phyloP scores from a whole-genome alignment of 2,888 invertebrate species.

The Perizoma affinitatum region DNA sequence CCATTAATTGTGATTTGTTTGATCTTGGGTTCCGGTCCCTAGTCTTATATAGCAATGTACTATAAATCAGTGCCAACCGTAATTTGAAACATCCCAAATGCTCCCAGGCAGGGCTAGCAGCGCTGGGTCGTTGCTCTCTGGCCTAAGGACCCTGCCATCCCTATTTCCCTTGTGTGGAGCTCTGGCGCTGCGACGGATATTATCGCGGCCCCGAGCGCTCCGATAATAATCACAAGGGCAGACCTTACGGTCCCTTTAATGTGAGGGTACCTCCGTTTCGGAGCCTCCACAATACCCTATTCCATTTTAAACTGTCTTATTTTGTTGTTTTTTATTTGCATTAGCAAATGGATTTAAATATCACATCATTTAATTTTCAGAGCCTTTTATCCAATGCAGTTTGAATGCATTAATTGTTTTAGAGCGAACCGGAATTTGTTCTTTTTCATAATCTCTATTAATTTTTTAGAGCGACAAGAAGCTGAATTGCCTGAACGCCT shows the following conservation, averaged over 20 bases:
- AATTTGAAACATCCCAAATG: slow-evolving; percentile 55
- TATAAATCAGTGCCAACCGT: slow-evolving; percentile 59
- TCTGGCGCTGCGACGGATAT: slow-evolving; percentile 53
- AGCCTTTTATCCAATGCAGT: slow-evolving; percentile 18
- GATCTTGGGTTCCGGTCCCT: slow-evolving; percentile 35
- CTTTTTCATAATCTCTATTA: too few relatives aligned
- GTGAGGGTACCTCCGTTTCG: slow-evolving; percentile 51
- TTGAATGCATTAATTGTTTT: slow-evolving; percentile 27
- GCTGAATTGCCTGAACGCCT: too few relatives aligned
- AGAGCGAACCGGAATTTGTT: not conserved
- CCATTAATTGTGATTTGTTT: slow-evolving; percentile 37
- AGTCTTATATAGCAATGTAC: slow-evolving; percentile 42
- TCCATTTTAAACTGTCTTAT: slow-evolving; percentile 46
- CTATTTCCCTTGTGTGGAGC: slow-evolving; percentile 43
- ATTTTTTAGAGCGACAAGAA: too few relatives aligned
- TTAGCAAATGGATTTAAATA: slow-evolving; percentile 8
- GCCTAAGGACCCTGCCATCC: slow-evolving; percentile 46
- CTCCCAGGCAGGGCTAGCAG: slow-evolving; percentile 44
- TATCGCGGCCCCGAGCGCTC: slow-evolving; percentile 53
- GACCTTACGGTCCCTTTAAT: slow-evolving; percentile 60
- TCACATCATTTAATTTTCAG: too few relatives aligned
- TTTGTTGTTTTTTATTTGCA: slow-evolving; percentile 32
- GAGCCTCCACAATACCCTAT: slow-evolving; percentile 44
- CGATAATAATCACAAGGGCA: slow-evolving; percentile 67
- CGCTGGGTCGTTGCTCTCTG: slow-evolving; percentile 60